These are phyloP conservation scores for Drosophila affinis DNA, from an alignment of 2,888 invertebrate genomes.

Conservation along the genomic window DNA sequence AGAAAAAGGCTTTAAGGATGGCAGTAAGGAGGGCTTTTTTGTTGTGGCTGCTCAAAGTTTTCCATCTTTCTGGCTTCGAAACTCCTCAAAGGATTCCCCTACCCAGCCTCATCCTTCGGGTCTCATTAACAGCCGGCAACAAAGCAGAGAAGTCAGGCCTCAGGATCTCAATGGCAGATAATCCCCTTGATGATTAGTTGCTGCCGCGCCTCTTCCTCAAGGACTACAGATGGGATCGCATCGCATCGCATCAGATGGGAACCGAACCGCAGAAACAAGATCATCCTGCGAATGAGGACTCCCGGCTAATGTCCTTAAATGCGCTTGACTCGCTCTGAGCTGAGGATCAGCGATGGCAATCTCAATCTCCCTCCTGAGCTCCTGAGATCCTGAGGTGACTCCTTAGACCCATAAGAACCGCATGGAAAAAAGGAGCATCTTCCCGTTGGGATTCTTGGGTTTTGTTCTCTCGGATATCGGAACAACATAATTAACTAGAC, in stretches of 20 bases:
- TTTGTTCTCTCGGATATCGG: constrained; percentile 39
- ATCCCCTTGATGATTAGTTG: constrained; percentile 45
- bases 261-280: constrained; percentile 33
- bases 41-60: too few species aligned
- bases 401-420: neutral
- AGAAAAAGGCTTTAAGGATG: too few species aligned
- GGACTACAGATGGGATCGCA: constrained; percentile 1
- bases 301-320: constrained; percentile 30
- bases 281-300: constrained; percentile 20
- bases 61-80: neutral
- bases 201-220: constrained; percentile 28
- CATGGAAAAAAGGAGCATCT: constrained; percentile 52
- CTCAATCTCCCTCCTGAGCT: neutral
- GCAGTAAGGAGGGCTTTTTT: too few species aligned
- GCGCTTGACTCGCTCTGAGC: neutral
- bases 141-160: constrained; percentile 33
- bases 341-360: constrained; percentile 1
- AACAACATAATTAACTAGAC: constrained; percentile 69
- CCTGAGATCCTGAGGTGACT: neutral
- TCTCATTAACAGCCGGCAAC: constrained; percentile 26
- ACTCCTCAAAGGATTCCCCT: neutral
- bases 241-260: constrained; percentile 20
- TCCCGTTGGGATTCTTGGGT: constrained; percentile 10
- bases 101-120: neutral
- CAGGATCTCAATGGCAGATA: constrained; percentile 34